A percentile compares a stretch with the other conserved stretches of the same genome.
Conservation (phyloP, 2,113 vertebrate genomes). For the Uria aalge region DNA sequence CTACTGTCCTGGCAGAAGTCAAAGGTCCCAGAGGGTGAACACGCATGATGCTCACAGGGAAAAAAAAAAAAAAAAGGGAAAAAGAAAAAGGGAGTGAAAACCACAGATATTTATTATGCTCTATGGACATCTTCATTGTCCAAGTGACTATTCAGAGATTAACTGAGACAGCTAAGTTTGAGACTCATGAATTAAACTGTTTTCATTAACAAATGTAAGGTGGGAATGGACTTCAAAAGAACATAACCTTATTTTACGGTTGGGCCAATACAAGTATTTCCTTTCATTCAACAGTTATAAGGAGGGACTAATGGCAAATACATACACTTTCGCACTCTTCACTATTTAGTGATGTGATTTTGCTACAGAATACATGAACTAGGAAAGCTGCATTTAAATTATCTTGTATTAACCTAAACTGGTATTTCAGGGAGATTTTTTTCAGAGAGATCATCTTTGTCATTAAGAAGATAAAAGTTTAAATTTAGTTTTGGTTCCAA, state of each 20-base stretch:
- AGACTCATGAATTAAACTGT: not conserved
- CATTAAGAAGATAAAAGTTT: not conserved
- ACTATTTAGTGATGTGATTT: not conserved
- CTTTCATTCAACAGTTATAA: not conserved
- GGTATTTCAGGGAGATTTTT: not conserved
- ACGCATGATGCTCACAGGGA: too few species aligned
- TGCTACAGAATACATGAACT: not conserved
- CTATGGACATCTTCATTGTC: not conserved
- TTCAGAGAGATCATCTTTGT: not conserved
- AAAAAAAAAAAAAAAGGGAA: too few species aligned
- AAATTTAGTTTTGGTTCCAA: not conserved
- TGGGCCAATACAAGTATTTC: not conserved
- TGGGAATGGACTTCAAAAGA: not conserved
- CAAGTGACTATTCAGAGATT: not conserved
- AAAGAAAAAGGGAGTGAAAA: not conserved
- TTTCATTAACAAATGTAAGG: not conserved
- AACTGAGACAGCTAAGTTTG: not conserved
- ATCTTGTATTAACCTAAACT: not conserved
- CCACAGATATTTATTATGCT: not conserved
- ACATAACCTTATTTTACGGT: not conserved
- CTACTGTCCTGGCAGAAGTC: slow-evolving; percentile 16
- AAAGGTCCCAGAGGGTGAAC: not conserved
- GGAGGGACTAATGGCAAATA: not conserved
- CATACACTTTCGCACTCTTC: not conserved
- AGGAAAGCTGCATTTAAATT: not conserved